Evolutionary conservation across 2,797 vertebrate species (phyloP).

Genomic region (Chaetophractus vellerosus): DNA sequence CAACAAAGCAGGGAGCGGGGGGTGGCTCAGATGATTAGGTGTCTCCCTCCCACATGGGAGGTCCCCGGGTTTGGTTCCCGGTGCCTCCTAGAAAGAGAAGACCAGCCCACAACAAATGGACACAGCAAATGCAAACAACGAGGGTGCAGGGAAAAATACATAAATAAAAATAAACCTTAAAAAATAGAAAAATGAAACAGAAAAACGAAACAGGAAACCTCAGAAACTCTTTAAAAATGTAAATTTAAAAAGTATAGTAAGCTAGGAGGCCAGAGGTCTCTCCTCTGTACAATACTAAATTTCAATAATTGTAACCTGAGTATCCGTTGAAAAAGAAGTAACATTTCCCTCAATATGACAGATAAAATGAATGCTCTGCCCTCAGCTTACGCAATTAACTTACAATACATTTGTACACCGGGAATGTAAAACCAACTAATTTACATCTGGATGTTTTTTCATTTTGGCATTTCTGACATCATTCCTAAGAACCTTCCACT

Average conservation of each 20-base stretch:
- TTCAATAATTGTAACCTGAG: neutral
- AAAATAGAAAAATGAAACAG: too few relatives aligned
- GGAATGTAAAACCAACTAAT: conserved; percentile 55
- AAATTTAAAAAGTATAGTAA: neutral
- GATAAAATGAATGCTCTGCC: conserved; percentile 18
- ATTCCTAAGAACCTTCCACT: conserved; percentile 20
- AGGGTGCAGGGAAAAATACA: too few relatives aligned
- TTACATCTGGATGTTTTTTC: neutral
- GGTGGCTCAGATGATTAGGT: too few relatives aligned
- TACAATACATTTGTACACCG: neutral
- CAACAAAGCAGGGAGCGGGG: too few relatives aligned
- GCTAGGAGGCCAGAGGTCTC: neutral
- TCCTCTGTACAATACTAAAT: neutral
- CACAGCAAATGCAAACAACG: too few relatives aligned
- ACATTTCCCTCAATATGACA: neutral
- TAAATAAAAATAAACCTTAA: too few relatives aligned
- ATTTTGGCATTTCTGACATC: conserved; percentile 58
- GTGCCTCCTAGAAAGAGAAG: too few relatives aligned
- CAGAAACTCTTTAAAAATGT: conserved; percentile 43
- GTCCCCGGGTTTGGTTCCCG: too few relatives aligned
- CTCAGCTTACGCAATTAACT: conserved; percentile 34
- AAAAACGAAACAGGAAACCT: conserved; percentile 53
- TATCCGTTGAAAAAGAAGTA: neutral
- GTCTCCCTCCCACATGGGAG: too few relatives aligned
- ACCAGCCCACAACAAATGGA: too few relatives aligned